Percentiles rank a stretch among this genome's conserved stretches.
Conservation (phyloP, 1,140 invertebrate genomes). For the Stegodyphus mimosarum region DNA sequence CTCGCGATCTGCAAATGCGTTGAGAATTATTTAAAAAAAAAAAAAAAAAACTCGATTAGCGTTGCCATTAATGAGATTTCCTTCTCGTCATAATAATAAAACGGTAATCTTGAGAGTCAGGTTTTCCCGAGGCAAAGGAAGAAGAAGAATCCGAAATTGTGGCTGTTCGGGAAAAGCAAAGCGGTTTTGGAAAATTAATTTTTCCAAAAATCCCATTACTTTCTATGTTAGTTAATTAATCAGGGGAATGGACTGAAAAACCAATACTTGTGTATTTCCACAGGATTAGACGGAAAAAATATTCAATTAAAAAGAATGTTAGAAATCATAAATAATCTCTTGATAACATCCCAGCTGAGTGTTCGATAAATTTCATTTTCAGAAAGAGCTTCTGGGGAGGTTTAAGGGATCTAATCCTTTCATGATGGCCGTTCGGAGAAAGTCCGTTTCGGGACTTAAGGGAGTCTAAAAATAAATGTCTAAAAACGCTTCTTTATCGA, state of each 20-base stretch:
- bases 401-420: too few species aligned
- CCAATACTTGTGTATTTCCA: background rate
- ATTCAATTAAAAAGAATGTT: background rate
- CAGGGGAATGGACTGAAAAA: conserved; percentile 8
- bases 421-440: too few species aligned
- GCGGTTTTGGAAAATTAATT: conserved; percentile 1
- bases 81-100: conserved; percentile 13
- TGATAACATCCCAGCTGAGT: too few species aligned
- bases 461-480: too few species aligned
- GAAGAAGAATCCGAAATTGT: background rate
- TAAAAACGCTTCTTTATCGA: too few species aligned
- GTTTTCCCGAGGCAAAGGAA: background rate
- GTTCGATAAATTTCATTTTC: too few species aligned
- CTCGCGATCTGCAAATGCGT: too few species aligned
- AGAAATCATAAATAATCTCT: too few species aligned
- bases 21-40: too few species aligned
- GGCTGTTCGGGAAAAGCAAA: background rate
- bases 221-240: conserved; percentile 17
- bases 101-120: conserved; percentile 4
- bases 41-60: conserved; percentile 4
- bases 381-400: too few species aligned
- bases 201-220: conserved; percentile 8
- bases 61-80: conserved; percentile 13
- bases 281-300: background rate
- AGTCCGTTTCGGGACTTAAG: too few species aligned